Base-by-base conservation (phyloP, 2,888 invertebrate species). In the Amblyjoppa proteus region DNA sequence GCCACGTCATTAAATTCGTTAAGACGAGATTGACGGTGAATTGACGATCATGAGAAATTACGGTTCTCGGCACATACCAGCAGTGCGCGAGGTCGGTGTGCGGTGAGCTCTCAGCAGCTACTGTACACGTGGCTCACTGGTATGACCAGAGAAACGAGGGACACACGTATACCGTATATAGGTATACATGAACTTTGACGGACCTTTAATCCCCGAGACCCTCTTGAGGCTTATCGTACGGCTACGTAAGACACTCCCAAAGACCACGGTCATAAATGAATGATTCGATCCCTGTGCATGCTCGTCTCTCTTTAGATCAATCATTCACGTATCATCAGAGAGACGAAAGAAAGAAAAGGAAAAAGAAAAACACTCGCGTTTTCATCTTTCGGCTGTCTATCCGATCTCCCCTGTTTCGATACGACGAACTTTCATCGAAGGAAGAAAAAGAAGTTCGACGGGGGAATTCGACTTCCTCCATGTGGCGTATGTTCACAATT, bases 201-300 rank as follows among this genome's bases (percentile, higher is more conserved):
- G 68, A 79, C 69, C 69, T 79, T 79, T 83, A 83, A 83, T 79
- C 69, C 70, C 51, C 51, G 53, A 74, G 70, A 83, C 70, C 75
- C 75, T 79, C 70, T 70, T 53, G 69, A 38, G 79, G 83, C 74
- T 83, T 83, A 83, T 79, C 75, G 70, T 79, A 79, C 74, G 64
- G 51, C 83, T 45, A 25, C 45, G 49, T 58, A 79, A 79, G 79
- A 79, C 83, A 70, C 79, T 74, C 53, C 53, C 76, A 58, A 61
- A 73, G 53, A 58, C 68, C 56, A n/a, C 70, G 11, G 13, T 38
- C 31, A 38, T 58, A 20, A n/a, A 38, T 45, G 74, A 61, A 74
- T 79, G 75, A 51, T 70, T 83, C 83, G 83, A 83, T 79, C 45
- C 64, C 34, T n/a, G 66, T 68, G 51, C 28, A 28, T 49, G 56